These are phyloP conservation scores for Aricia agestis DNA, from an alignment of 1,140 invertebrate species.

Conservation along the genomic window DNA sequence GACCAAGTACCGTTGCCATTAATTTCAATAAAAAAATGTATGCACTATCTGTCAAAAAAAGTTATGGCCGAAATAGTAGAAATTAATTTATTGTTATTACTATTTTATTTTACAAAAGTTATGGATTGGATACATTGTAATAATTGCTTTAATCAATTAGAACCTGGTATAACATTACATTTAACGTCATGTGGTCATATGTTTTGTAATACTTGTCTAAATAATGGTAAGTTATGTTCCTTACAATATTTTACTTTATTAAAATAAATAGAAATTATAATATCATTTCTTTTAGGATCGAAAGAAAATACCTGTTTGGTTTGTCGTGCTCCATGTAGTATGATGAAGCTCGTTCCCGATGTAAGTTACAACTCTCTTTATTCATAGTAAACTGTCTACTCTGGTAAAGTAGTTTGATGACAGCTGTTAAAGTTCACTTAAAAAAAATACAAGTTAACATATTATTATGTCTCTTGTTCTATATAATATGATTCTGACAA, in stretches of 20 bases:
- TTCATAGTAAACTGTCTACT: no score
- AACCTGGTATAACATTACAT: conserved; percentile 60
- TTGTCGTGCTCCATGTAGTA: conserved; percentile 61
- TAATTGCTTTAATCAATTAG: conserved; percentile 67
- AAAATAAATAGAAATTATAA: conserved; percentile 16
- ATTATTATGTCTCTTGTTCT: no score
- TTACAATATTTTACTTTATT: conserved; percentile 2
- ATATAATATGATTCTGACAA: no score
- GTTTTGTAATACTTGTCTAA: conserved; percentile 69
- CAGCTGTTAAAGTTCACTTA: no score
- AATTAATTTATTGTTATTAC: conserved; percentile 31
- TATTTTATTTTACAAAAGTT: conserved; percentile 23
- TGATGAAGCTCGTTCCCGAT: conserved; percentile 67
- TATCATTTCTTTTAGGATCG: conserved; percentile 38
- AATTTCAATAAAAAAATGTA: background rate
- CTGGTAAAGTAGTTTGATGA: no score
- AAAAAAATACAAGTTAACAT: no score
- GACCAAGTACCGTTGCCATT: background rate
- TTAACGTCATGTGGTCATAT: conserved; percentile 75
- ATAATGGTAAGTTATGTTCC: conserved; percentile 48
- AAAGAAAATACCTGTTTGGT: conserved; percentile 66
- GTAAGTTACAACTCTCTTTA: conserved; percentile 50
- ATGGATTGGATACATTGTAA: conserved; percentile 77
- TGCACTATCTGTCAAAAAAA: background rate
- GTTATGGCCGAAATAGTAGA: background rate